Evolutionary conservation across 2,113 vertebrate species (phyloP), one percentile per base, ranked within the genome.

Genomic region (Aegithalos caudatus): DNA sequence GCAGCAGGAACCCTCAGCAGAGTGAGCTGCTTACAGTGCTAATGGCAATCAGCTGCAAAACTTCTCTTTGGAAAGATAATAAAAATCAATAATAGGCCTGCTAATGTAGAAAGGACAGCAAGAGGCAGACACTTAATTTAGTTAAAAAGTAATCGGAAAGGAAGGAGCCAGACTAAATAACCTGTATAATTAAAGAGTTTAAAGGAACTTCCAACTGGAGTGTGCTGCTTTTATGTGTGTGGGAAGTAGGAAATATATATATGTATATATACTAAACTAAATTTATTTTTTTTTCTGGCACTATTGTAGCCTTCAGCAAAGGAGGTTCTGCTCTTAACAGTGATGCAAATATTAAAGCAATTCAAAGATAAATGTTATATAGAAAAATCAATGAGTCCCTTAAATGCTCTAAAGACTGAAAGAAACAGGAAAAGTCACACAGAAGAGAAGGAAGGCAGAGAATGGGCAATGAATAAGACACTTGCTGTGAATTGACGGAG

Each of bases 161-260:
- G 35, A 90, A 94, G 94, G 90, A 96, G 79, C 44, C 51, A 86
- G 95, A 81, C 91, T 97, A 96, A 97, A 95, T 96, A 97, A 97
- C 95, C 91, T 97, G 50, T 92, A 72, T 76, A 97, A 96, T 97
- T 94, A 95, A 96, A 97, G 80, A 65, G 95, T 96, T 89, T 92
- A 92, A 96, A 96, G 83, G 47, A 95, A 86, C 92, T 83, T 97
- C 76, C 93, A 81, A 40, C 86, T 96, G 77, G 81, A 96, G 80
- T 88, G 44, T 76, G 82, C 70, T 53, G 92, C 69, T 86, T 93
- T 83, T 90, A 74, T 71, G 85, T 71, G 83, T 95, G 90, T 71
- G 86, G 92, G 92, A 92, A 93, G 89, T 37, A 71, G 67, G 38
- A 84, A 87, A 96, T 78, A 94, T 89, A 94, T 89, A 87, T 87